Evolutionary conservation across 2,797 vertebrate species (phyloP), one percentile per base, ranked within the genome.

Genomic region (Poeciliopsis turneri): DNA sequence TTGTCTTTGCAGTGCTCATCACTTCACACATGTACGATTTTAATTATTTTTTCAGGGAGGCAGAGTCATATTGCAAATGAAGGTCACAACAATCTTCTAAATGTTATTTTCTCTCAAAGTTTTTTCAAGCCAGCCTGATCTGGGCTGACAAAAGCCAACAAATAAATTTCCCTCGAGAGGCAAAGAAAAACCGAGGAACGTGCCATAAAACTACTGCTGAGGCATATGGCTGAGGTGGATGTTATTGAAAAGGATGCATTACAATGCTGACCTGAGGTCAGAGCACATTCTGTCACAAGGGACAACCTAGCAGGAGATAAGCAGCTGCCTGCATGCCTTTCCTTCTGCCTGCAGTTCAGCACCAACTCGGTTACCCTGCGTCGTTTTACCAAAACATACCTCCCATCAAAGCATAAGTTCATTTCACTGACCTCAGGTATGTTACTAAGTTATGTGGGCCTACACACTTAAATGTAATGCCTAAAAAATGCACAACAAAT

Each of bases 191-290:
- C 85, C 76, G 55, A 75, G 83, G 83, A 93, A 81, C 84, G 92
- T 89, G 90, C 86, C 91, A 71, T 92, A 92, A 92, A 91, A 92
- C 92, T 83, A 93, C 88, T 78, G 87, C 92, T 87, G 76, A 92
- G 86, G 88, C 71, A 71, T 75, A 80, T 45, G 36, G 80, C 86
- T 72, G 86, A 91, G 88, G 90, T 92, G 93, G 90, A 92, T 95
- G 92, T 95, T 94, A 93, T 94, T 92, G 87, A 91, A 95, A 93
- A 86, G 90, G 90, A 89, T 93, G 86, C 79, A 82, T 93, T 94
- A 93, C 90, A 86, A 87, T 90, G 86, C 78, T 91, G 92, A 93
- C 89, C 91, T 78, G 25, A 84, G 93, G 90, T 94, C 92, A 90
- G 81, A 9, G 64, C 82, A 89, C 85, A 83, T 78, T 90, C 76